Evolutionary conservation across 2,888 invertebrate species (phyloP).

Genomic region (Matsumyia berberina): DNA sequence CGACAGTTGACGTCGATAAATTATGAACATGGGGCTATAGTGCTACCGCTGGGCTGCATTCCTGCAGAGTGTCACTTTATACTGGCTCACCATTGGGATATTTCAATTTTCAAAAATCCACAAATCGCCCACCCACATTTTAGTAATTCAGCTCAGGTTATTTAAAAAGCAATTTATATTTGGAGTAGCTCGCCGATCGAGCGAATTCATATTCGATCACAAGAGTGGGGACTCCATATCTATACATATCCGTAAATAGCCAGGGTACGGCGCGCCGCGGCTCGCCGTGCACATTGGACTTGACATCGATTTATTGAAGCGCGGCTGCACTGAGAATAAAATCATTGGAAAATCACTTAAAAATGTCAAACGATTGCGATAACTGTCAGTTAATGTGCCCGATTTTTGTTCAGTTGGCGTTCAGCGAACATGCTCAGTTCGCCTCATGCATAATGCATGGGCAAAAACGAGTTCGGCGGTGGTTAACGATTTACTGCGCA

Average conservation of each 20-base stretch:
- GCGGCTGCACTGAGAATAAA: slow-evolving; percentile 59
- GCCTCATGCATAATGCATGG: slow-evolving; percentile 68
- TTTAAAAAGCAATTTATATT: slow-evolving; percentile 54
- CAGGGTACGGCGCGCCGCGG: no score
- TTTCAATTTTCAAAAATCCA: slow-evolving; percentile 23
- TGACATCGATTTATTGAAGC: slow-evolving; percentile 72
- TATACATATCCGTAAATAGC: no score
- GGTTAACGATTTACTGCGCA: slow-evolving; percentile 3
- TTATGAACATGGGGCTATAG: slow-evolving; percentile 52
- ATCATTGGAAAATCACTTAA: slow-evolving; percentile 76
- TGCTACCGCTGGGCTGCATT: slow-evolving; percentile 42
- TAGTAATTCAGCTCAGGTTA: slow-evolving; percentile 51
- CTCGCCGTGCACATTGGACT: slow-evolving; percentile 60
- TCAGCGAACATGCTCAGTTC: slow-evolving; percentile 45
- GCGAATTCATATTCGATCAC: slow-evolving; percentile 45
- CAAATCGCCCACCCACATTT: slow-evolving; percentile 55
- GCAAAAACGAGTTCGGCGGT: slow-evolving; percentile 41
- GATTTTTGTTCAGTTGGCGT: slow-evolving; percentile 66
- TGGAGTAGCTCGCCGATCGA: slow-evolving; percentile 37
- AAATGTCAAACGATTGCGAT: slow-evolving; percentile 76
- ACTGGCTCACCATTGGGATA: slow-evolving; percentile 30
- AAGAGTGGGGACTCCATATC: slow-evolving; percentile 2
- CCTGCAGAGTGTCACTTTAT: slow-evolving; percentile 36
- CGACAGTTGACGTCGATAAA: slow-evolving; percentile 62
- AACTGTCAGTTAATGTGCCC: slow-evolving; percentile 74